Base-by-base conservation (phyloP, 2,888 invertebrate genomes). In the Scaptomyza parva region DNA sequence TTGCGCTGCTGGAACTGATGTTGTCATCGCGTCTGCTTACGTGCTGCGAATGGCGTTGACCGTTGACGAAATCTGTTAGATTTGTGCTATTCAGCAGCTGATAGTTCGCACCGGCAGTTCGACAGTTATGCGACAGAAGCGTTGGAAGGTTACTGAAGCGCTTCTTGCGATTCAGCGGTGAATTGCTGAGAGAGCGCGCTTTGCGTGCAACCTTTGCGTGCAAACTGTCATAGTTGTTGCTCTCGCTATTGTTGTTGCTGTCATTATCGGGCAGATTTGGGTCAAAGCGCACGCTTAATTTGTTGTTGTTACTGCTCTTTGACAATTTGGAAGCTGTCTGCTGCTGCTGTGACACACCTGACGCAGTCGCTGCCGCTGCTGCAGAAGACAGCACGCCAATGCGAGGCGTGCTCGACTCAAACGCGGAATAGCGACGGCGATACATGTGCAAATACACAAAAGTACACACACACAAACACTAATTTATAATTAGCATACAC, bases 371-470 rank as follows among this genome's bases (percentile, higher is more conserved):
- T 22, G 53, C 30, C 11, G 17, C 55, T 18, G 54, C 47, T 40
- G 76, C 69, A 18, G 82, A 76, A 33, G 91, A 83, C 62, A 89
- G 68, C 28, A 90, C 78, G 14, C 91, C 89, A 24, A 90, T 61
- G 57, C 84, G 90, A 41, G 87, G 82, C 5, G 89, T 70, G 43
- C 91, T 78, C 50, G 91, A 73, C 79, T 92, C 92, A 54, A 91
- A 88, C 26, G 91, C 82, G 39, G 92, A 92, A 82, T 90, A 91
- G 37, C 92, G 91, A 52, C 91, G 91, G 54, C 91, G 91, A 78
- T 90, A 90, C 91, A 91, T 91, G 67, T 68, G 65, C 57, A 55
- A 20, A 50, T 18, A 57, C 50, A 40, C 65, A 62, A 50, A 44
- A 44, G 51, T 11, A 52, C 64, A 35, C 35, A 7, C 33, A 35